Percentiles rank a stretch among this genome's conserved stretches.
These are phyloP conservation scores for Oscheius onirici DNA, from an alignment of 2,888 invertebrate species.

Conservation along the genomic window DNA sequence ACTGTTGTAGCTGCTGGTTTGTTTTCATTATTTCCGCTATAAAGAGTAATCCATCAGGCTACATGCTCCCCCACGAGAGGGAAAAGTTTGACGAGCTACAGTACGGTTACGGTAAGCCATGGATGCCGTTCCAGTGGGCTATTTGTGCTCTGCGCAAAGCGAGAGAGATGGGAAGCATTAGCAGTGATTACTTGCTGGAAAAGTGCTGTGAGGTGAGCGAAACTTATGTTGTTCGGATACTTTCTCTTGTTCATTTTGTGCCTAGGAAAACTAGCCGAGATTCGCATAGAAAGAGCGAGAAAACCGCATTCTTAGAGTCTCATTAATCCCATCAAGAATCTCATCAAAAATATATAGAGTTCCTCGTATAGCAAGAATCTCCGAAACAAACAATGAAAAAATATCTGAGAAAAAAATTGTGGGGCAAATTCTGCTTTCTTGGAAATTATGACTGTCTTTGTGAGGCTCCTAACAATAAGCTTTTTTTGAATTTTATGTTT, in stretches of 20 bases:
- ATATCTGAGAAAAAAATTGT: too few relatives aligned
- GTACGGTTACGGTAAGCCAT: conserved; percentile 58
- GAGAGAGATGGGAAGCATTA: conserved; percentile 40
- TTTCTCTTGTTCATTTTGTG: neutral
- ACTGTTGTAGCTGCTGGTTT: conserved; percentile 47
- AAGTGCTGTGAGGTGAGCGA: conserved; percentile 38
- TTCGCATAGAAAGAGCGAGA: too few relatives aligned
- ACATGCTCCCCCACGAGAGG: conserved; percentile 51
- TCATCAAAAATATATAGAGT: too few relatives aligned
- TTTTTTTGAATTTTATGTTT: too few relatives aligned
- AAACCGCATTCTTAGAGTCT: too few relatives aligned
- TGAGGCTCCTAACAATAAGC: too few relatives aligned
- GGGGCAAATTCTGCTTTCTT: too few relatives aligned
- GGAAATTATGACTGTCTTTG: too few relatives aligned
- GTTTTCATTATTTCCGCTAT: neutral
- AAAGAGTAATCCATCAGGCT: conserved; percentile 32
- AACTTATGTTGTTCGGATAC: neutral
- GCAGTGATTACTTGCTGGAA: conserved; percentile 39
- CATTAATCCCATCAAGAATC: too few relatives aligned
- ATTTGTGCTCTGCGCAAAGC: conserved; percentile 53
- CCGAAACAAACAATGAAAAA: too few relatives aligned
- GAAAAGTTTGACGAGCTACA: conserved; percentile 45
- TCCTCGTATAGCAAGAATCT: too few relatives aligned
- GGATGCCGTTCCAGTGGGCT: conserved; percentile 66
- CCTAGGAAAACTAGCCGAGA: too few relatives aligned